These are phyloP conservation scores for Centropus bengalensis DNA, from an alignment of 2,113 vertebrate species.

Conservation along the genomic window DNA sequence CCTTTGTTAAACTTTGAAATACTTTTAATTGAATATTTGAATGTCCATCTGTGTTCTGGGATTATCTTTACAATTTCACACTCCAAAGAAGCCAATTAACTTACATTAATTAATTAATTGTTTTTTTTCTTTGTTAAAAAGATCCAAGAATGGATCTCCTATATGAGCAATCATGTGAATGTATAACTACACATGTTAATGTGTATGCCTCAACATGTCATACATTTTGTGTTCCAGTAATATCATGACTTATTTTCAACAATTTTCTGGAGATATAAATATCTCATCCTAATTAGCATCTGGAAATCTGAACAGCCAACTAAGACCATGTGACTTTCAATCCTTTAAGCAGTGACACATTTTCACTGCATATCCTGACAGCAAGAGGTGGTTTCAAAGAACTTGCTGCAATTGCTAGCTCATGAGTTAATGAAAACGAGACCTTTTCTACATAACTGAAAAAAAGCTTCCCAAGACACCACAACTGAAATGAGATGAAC, in stretches of 20 bases:
- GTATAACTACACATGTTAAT: neutral
- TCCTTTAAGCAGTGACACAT: neutral
- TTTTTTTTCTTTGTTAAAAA: neutral
- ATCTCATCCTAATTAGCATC: neutral
- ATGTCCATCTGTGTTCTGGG: neutral
- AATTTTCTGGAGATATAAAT: neutral
- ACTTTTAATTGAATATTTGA: neutral
- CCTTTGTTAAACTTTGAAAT: neutral
- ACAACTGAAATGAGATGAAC: neutral
- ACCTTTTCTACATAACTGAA: neutral
- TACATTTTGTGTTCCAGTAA: neutral
- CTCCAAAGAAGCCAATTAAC: neutral
- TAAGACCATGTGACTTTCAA: neutral
- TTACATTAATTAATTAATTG: neutral
- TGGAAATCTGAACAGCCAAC: neutral
- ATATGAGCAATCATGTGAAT: neutral
- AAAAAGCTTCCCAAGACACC: neutral
- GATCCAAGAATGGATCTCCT: neutral
- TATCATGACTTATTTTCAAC: neutral
- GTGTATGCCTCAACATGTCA: neutral
- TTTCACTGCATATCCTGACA: neutral
- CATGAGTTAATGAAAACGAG: neutral
- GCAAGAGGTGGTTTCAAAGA: neutral
- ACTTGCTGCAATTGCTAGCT: neutral
- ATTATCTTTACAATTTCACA: neutral